Evolutionary conservation across 2,888 invertebrate species (phyloP), one percentile per base, ranked within the genome.

Genomic region (Ectemnius continuus): DNA sequence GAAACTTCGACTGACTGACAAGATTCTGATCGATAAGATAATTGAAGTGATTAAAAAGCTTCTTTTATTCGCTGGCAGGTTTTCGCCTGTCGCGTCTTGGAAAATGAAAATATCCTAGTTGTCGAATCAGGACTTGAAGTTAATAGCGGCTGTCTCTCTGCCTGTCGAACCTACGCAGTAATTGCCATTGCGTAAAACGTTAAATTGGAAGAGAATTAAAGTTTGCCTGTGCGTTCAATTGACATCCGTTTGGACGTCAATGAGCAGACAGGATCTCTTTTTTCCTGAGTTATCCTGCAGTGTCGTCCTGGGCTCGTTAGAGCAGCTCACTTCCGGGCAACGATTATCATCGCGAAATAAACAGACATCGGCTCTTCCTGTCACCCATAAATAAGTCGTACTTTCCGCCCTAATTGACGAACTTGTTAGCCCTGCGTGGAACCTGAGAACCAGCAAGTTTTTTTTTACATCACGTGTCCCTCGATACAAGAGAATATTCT

Each of bases 311-410:
- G 3, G 14, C 47, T 75, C 26, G 63, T 64, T 65, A 69, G 23
- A 61, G 18, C 59, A 26, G 36, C 23, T 20, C 36, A 18, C 18
- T 66, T 76, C 75, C 71, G 60, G 60, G 58, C 47, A 56, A 6
- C 16, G 45, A 28, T 18, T 14, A 61, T 20, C 60, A 62, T 70
- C 45, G 20, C 60, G 46, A 61, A 52, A 14, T 14, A 52, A 52
- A 16, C 8, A 16, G n/a, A 2, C 20, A 26, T 28, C 60, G 36
- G 16, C 59, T 70, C 70, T 11, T 14, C 23, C 60, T n/a, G 6
- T 28, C 13, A 62, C 59, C 23, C 62, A 23, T 16, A 56, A 69
- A 61, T 64, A 64, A 47, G 64, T 28, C 28, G 45, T 4, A n/a
- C 46, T 28, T 11, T 26, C 28, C 26, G n/a, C 26, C 6, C 16